These are phyloP conservation scores for Sebastes fasciatus DNA, from an alignment of 2,113 vertebrate genomes.

Conservation along the genomic window DNA sequence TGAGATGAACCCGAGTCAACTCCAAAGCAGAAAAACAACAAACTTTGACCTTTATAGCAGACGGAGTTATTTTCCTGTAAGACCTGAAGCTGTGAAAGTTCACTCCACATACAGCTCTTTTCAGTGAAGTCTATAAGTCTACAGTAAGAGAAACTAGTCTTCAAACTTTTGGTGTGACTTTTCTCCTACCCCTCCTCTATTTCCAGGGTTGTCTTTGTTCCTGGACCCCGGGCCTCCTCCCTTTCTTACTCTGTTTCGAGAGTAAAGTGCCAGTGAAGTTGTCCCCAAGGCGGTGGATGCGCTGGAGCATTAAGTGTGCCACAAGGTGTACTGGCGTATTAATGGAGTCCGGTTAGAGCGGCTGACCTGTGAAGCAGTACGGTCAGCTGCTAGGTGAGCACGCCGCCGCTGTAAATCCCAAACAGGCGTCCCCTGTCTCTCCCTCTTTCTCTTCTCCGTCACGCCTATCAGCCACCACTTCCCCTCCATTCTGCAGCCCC, in stretches of 20 bases:
- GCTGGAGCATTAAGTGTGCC: conserved; percentile 76
- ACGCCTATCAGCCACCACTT: conserved; percentile 72
- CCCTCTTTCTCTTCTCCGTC: conserved; percentile 62
- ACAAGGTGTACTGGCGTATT: conserved; percentile 76
- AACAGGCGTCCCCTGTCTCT: conserved; percentile 65
- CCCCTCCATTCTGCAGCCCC: conserved; percentile 50
- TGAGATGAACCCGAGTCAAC: conserved; percentile 43
- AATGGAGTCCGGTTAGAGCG: conserved; percentile 78
- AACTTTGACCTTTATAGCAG: conserved; percentile 22
- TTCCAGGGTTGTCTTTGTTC: conserved; percentile 61
- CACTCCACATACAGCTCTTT: neutral
- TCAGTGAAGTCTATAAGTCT: conserved; percentile 9
- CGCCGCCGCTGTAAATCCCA: conserved; percentile 74
- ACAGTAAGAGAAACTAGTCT: conserved; percentile 10
- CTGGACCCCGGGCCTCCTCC: conserved; percentile 29
- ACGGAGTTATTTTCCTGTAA: neutral
- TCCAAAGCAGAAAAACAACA: conserved; percentile 12
- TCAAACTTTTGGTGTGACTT: conserved; percentile 58
- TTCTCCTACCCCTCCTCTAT: conserved; percentile 44
- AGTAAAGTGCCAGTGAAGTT: conserved; percentile 74
- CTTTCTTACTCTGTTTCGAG: conserved; percentile 53
- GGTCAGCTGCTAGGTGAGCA: conserved; percentile 77
- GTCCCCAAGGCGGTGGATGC: conserved; percentile 69
- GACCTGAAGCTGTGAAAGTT: conserved; percentile 26
- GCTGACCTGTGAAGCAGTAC: conserved; percentile 79